A percentile compares a stretch with the other conserved stretches of the same genome.
These are phyloP conservation scores for Pandemis corylana DNA, from an alignment of 2,888 invertebrate species.

Conservation along the genomic window DNA sequence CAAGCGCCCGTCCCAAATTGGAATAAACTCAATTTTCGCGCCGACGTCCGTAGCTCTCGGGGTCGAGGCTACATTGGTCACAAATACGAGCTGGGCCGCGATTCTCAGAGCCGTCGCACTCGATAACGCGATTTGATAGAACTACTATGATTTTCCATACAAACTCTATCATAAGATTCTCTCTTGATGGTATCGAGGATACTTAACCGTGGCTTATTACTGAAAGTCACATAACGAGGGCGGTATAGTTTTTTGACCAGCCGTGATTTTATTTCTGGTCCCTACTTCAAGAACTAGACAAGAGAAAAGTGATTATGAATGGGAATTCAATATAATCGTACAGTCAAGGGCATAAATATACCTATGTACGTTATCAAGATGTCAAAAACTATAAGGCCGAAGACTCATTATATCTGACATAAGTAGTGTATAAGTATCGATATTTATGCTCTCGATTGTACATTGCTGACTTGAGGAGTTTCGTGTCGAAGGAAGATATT, in stretches of 20 bases:
- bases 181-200: neutral
- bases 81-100: neutral
- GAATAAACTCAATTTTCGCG: conserved; percentile 22
- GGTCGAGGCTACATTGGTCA: conserved; percentile 3
- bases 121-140: neutral
- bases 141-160: neutral
- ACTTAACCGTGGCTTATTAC: neutral
- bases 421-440: too few species aligned
- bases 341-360: neutral
- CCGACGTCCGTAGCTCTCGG: conserved; percentile 3
- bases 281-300: too few species aligned
- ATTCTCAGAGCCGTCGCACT: neutral
- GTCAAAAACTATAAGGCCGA: too few species aligned
- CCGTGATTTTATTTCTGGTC: neutral
- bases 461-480: too few species aligned
- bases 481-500: too few species aligned
- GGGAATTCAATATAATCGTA: too few species aligned
- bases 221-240: neutral
- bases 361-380: too few species aligned
- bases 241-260: neutral
- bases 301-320: too few species aligned
- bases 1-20: conserved; percentile 14
- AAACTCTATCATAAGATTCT: neutral
- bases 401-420: too few species aligned
- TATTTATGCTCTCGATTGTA: too few species aligned